These are phyloP conservation scores for Oegoconia quadripuncta DNA, from an alignment of 2,888 invertebrate genomes.

Conservation along the genomic window DNA sequence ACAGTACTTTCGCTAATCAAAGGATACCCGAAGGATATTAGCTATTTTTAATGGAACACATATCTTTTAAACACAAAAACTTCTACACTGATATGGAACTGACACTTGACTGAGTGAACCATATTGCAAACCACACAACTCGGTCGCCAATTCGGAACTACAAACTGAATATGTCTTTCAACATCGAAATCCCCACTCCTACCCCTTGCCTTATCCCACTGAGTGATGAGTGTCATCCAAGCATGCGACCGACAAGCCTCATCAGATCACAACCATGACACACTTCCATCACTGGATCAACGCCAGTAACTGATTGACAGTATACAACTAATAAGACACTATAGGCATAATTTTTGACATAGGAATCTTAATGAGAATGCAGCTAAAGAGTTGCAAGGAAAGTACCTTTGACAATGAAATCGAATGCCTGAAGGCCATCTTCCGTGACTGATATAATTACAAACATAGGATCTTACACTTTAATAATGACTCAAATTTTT, in stretches of 20 bases:
- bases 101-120: constrained; percentile 27
- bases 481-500: constrained; percentile 42
- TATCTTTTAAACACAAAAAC: no score
- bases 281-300: constrained; percentile 42
- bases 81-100: constrained; percentile 22
- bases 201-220: constrained; percentile 33
- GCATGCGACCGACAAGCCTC: constrained; percentile 39
- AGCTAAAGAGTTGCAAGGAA: no score
- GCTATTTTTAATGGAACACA: no score
- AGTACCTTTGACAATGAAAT: background rate
- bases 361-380: no score
- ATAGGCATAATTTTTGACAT: background rate
- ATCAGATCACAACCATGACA: constrained; percentile 55
- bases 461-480: constrained; percentile 24
- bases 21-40: no score
- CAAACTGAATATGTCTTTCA: constrained; percentile 37
- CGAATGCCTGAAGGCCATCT: background rate
- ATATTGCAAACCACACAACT: constrained; percentile 27
- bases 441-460: constrained; percentile 1
- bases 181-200: constrained; percentile 38
- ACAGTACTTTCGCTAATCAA: no score
- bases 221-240: constrained; percentile 54
- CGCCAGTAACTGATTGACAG: constrained; percentile 42
- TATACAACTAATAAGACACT: constrained; percentile 7
- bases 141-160: constrained; percentile 54